Conservation (phyloP, 2,113 vertebrate genomes). For the Bubalus kerabau region DNA sequence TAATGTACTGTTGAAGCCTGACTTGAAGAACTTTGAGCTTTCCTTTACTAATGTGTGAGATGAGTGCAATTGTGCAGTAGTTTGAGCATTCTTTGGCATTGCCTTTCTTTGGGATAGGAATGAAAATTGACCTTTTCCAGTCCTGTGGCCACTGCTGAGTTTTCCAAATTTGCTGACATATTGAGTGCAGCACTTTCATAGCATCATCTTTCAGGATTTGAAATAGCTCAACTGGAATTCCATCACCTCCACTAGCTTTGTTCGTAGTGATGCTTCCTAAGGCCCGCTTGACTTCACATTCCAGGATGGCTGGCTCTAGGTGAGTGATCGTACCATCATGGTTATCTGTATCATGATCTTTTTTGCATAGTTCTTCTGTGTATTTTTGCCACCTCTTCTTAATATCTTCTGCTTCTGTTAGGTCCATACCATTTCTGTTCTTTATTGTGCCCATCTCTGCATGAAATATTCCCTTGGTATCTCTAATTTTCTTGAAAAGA, state of each 20-base stretch:
- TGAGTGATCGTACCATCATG: not conserved
- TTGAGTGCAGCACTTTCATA: not conserved
- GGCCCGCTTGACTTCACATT: not conserved
- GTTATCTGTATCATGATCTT: not conserved
- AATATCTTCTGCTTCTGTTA: not conserved
- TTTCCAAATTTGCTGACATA: not conserved
- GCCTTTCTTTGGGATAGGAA: not conserved
- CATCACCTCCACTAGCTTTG: not conserved
- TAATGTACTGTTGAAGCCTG: not conserved
- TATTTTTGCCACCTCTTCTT: not conserved
- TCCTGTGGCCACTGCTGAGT: not conserved
- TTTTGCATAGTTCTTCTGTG: not conserved
- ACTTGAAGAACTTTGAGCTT: not conserved
- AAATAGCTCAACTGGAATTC: not conserved
- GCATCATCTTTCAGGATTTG: not conserved
- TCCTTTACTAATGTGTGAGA: not conserved
- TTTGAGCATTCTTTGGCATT: not conserved
- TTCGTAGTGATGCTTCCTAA: not conserved
- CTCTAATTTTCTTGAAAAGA: not conserved
- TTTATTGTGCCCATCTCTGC: not conserved
- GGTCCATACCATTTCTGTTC: not conserved
- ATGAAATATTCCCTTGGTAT: not conserved
- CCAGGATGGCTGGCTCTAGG: not conserved
- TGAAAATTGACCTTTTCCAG: not conserved
- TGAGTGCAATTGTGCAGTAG: rapidly evolving